A percentile compares a stretch with the other conserved stretches of the same genome.
phyloP scores from a whole-genome alignment of 2,797 vertebrate species.

The Mallotus villosus region DNA sequence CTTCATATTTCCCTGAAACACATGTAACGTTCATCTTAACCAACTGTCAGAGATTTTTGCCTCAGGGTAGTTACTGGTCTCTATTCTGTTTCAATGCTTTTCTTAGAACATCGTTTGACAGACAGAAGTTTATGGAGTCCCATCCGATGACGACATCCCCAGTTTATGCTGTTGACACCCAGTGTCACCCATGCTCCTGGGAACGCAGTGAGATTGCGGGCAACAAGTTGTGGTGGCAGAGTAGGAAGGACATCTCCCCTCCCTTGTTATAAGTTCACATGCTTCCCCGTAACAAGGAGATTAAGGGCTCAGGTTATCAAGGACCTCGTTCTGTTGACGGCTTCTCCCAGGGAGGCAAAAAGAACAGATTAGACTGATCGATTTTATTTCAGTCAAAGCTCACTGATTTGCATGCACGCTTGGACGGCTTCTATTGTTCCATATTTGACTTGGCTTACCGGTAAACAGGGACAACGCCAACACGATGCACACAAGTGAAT shows the following conservation, averaged over 20 bases:
- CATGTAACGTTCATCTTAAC: too few species aligned
- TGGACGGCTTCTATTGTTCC: too few species aligned
- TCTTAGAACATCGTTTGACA: too few species aligned
- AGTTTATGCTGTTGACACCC: neutral
- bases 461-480: too few species aligned
- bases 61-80: too few species aligned
- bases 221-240: neutral
- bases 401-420: neutral
- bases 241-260: neutral
- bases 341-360: conserved; percentile 7
- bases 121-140: neutral
- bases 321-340: neutral
- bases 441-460: too few species aligned
- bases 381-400: conserved; percentile 42
- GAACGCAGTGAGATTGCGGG: neutral
- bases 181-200: neutral
- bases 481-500: too few species aligned
- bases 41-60: too few species aligned
- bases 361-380: conserved; percentile 34
- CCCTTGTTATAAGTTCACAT: neutral
- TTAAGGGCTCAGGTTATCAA: neutral
- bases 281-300: neutral
- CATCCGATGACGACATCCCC: neutral
- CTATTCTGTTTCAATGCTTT: too few species aligned
- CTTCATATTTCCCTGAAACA: too few species aligned